Percentiles rank a stretch among this genome's conserved stretches.
Evolutionary conservation across 2,888 invertebrate species (phyloP).

Genomic region (Lepidocyrtoides sp.): DNA sequence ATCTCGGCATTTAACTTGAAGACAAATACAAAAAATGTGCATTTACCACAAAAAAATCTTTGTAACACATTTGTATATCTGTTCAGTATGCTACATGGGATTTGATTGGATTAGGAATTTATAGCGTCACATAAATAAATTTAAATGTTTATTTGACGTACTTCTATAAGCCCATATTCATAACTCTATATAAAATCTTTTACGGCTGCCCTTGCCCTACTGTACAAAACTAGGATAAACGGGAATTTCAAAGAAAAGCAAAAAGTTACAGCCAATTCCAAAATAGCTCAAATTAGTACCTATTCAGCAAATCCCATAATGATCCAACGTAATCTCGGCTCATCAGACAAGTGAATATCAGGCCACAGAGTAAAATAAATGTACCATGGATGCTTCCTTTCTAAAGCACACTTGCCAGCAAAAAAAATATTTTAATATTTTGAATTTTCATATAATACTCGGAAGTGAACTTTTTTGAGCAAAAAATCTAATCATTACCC

Average conservation of each 20-base stretch:
- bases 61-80: background rate
- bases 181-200: too few relatives aligned
- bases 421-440: background rate
- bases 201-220: too few relatives aligned
- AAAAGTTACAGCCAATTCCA: too few relatives aligned
- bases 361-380: too few relatives aligned
- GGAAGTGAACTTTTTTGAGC: background rate
- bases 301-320: background rate
- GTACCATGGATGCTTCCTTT: background rate
- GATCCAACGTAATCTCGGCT: background rate
- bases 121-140: too few relatives aligned
- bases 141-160: too few relatives aligned
- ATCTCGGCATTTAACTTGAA: constrained; percentile 55
- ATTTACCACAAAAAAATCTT: constrained; percentile 23
- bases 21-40: constrained; percentile 50
- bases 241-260: too few relatives aligned
- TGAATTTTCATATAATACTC: background rate
- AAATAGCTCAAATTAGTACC: background rate
- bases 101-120: background rate
- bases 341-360: too few relatives aligned
- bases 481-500: constrained; percentile 15
- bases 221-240: too few relatives aligned
- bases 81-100: background rate
- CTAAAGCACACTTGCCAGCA: too few relatives aligned
- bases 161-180: too few relatives aligned